Percentiles rank a stretch among this genome's conserved stretches.
These are phyloP conservation scores for Gymnocheta viridis DNA, from an alignment of 2,888 invertebrate species.

Conservation along the genomic window DNA sequence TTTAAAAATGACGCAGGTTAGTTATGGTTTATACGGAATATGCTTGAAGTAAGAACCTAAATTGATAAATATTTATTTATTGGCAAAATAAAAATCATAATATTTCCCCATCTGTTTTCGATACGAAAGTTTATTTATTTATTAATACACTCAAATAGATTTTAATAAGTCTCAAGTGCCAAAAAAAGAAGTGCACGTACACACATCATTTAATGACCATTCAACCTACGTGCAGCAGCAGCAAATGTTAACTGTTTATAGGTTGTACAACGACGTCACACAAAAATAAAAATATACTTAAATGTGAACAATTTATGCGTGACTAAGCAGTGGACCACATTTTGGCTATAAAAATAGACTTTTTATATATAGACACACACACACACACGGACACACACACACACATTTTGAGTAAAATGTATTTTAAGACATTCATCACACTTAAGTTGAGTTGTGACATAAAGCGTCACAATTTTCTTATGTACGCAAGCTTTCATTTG, in stretches of 20 bases:
- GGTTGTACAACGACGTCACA: not conserved
- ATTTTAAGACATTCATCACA: constrained; percentile 28
- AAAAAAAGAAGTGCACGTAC: not conserved
- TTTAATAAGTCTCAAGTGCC: not conserved
- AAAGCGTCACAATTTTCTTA: not conserved
- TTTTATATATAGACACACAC: not conserved
- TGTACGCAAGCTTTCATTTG: not conserved
- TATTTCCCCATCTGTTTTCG: too few species aligned
- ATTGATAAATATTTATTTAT: too few species aligned
- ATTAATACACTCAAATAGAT: not conserved
- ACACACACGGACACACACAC: not conserved
- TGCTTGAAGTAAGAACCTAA: too few species aligned
- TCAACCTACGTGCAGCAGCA: not conserved
- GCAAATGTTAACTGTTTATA: not conserved
- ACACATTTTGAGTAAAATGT: not conserved
- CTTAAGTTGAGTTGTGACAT: constrained; percentile 14
- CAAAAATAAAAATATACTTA: constrained; percentile 1
- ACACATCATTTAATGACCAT: not conserved
- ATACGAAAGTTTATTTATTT: too few species aligned
- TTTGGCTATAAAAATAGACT: constrained; percentile 19
- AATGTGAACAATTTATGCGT: constrained; percentile 55
- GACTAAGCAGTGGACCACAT: constrained; percentile 56
- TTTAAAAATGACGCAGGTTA: too few species aligned
- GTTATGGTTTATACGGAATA: too few species aligned
- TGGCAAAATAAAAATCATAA: too few species aligned